phyloP scores from a whole-genome alignment of 2,888 invertebrate species.

The Himalopsyche kuldschensis region DNA sequence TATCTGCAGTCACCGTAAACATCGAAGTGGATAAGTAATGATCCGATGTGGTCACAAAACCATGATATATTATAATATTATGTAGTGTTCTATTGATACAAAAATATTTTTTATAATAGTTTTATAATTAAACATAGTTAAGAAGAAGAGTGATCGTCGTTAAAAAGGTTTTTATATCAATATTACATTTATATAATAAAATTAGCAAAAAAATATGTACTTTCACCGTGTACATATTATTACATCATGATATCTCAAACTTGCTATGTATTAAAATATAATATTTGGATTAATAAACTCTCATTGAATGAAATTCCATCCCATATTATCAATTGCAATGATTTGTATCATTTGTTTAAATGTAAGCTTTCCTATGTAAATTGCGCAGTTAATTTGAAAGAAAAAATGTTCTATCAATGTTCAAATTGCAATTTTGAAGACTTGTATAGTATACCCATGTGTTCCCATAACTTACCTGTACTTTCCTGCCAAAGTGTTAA shows the following conservation, averaged over 20 bases:
- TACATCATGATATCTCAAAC: background rate
- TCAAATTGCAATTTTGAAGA: conserved; percentile 31
- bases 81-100: background rate
- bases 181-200: background rate
- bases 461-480: conserved; percentile 16
- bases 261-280: background rate
- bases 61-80: background rate
- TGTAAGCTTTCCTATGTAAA: background rate
- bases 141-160: background rate
- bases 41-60: background rate
- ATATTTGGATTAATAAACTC: background rate
- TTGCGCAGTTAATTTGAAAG: background rate
- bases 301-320: background rate
- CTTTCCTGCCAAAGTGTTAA: background rate
- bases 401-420: conserved; percentile 6
- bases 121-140: background rate
- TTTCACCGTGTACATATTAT: background rate
- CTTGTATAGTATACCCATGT: conserved; percentile 25
- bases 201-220: background rate
- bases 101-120: background rate
- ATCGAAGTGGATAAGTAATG: background rate
- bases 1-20: background rate
- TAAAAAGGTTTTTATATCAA: background rate
- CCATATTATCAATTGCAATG: background rate
- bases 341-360: background rate